Percentiles rank a stretch among this genome's conserved stretches.
Evolutionary conservation across 1,140 invertebrate species (phyloP).

Genomic region (Temnothorax nylanderi): DNA sequence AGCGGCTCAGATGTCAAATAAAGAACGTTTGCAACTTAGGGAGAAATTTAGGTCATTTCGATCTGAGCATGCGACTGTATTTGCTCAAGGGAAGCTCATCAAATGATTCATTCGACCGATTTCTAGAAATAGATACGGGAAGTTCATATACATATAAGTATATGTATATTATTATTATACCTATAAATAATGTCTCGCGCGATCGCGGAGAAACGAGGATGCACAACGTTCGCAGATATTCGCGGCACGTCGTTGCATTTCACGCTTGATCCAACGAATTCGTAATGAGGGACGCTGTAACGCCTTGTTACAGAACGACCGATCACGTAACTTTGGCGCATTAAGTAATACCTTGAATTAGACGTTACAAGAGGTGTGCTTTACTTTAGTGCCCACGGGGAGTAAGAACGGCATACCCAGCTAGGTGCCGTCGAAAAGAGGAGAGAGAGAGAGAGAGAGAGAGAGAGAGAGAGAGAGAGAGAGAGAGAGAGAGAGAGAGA

Average conservation of each 20-base stretch:
- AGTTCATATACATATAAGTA: neutral
- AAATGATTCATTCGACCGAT: neutral
- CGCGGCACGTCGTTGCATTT: slow-evolving; percentile 67
- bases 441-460: neutral
- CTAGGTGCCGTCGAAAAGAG: neutral
- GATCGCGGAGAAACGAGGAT: slow-evolving; percentile 28
- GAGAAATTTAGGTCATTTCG: neutral
- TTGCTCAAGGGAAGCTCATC: neutral
- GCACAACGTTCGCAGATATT: slow-evolving; percentile 58
- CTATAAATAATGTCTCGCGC: slow-evolving; percentile 8
- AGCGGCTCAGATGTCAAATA: neutral
- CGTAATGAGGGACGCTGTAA: slow-evolving; percentile 72
- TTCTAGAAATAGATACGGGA: slow-evolving; percentile 12
- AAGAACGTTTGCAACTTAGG: neutral
- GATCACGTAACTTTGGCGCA: slow-evolving; percentile 69
- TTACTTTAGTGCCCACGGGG: slow-evolving; percentile 59
- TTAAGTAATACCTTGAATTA: slow-evolving; percentile 74
- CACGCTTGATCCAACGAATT: slow-evolving; percentile 72
- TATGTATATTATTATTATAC: slow-evolving; percentile 5
- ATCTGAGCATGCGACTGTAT: neutral
- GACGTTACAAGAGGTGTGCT: slow-evolving; percentile 72
- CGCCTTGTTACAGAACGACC: slow-evolving; percentile 74
- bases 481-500: too few species aligned
- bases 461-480: too few species aligned
- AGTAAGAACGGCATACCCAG: slow-evolving; percentile 63